Percentiles rank a stretch among this genome's conserved stretches.
phyloP scores from a whole-genome alignment of 2,888 invertebrate species.

The Euproctis similis region DNA sequence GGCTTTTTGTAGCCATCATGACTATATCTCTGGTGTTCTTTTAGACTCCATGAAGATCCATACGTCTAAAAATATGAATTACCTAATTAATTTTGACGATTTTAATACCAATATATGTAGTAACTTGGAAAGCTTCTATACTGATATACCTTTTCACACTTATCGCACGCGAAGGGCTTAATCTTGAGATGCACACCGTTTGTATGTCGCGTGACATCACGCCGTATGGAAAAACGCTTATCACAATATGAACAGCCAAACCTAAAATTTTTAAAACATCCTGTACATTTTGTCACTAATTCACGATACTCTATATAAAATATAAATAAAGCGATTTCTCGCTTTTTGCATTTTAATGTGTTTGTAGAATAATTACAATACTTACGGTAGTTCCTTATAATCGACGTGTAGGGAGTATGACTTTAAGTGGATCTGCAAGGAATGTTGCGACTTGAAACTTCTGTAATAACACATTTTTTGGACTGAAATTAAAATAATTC shows the following conservation, averaged over 20 bases:
- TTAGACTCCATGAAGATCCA: slow-evolving; percentile 43
- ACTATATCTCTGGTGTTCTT: slow-evolving; percentile 36
- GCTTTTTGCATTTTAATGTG: background rate
- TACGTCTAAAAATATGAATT: no score
- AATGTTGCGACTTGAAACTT: slow-evolving; percentile 47
- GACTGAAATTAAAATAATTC: no score
- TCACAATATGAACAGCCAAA: slow-evolving; percentile 44
- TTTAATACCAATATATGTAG: no score
- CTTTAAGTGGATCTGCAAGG: slow-evolving; percentile 49
- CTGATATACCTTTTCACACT: slow-evolving; percentile 48
- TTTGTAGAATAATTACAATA: slow-evolving; percentile 8
- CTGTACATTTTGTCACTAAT: background rate
- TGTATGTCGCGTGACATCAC: slow-evolving; percentile 47
- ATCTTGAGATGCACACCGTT: slow-evolving; percentile 56
- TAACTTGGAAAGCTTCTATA: no score
- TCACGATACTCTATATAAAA: background rate
- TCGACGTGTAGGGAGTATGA: slow-evolving; percentile 43
- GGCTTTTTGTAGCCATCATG: slow-evolving; percentile 58
- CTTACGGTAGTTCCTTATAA: slow-evolving; percentile 53
- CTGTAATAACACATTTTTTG: slow-evolving; percentile 38
- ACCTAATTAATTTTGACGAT: no score
- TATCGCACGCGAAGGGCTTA: slow-evolving; percentile 50
- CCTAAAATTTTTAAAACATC: slow-evolving; percentile 31
- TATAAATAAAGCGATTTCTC: background rate
- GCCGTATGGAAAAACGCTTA: slow-evolving; percentile 42